Percentiles rank a stretch among this genome's conserved stretches.
phyloP scores from a whole-genome alignment of 2,888 invertebrate species.

The Theodoxus fluviatilis region DNA sequence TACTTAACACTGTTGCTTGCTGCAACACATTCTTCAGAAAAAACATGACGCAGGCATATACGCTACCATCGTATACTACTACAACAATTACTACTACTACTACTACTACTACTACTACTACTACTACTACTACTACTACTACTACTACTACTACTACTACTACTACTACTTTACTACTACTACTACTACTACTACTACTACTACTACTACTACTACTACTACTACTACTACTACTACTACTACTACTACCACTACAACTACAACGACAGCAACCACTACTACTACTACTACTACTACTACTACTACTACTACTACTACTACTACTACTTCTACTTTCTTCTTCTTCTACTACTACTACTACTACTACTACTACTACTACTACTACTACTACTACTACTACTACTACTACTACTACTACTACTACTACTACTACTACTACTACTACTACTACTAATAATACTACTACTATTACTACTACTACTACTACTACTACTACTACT shows the following conservation, averaged over 20 bases:
- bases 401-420: constrained; percentile 24
- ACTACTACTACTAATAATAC: constrained; percentile 24
- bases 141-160: constrained; percentile 19
- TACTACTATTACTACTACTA: too few relatives aligned
- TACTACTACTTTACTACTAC: constrained; percentile 22
- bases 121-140: constrained; percentile 19
- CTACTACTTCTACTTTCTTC: not conserved
- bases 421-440: constrained; percentile 24
- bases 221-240: constrained; percentile 20
- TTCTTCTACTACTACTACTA: not conserved
- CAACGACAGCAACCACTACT: constrained; percentile 11
- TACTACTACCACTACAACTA: constrained; percentile 21
- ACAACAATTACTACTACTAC: constrained; percentile 17
- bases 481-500: constrained; percentile 25
- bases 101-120: constrained; percentile 6
- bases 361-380: constrained; percentile 23
- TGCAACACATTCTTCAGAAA: too few relatives aligned
- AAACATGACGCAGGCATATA: too few relatives aligned
- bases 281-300: constrained; percentile 22
- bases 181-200: constrained; percentile 22
- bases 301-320: constrained; percentile 16
- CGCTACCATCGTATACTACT: too few relatives aligned
- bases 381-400: constrained; percentile 24
- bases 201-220: constrained; percentile 20
- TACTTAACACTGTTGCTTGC: too few relatives aligned